Base-by-base conservation (phyloP, 1,140 invertebrate species). In the Argopecten irradians region DNA sequence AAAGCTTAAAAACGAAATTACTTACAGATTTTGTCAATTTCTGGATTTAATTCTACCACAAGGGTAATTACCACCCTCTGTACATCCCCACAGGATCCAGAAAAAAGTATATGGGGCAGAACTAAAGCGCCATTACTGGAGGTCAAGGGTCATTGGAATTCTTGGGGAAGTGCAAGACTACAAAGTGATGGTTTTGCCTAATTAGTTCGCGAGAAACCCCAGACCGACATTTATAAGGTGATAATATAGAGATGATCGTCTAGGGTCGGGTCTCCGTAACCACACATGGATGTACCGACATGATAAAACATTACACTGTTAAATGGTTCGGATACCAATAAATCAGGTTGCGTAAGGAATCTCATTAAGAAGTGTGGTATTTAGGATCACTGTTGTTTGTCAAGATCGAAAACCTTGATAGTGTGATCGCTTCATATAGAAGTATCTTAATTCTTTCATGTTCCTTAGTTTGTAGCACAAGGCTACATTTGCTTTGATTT, bases 91-190 rank as follows among this genome's bases (percentile, higher is more conserved):
- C 55, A 71, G 55, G 55, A 16, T 16, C 13, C 55, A 28, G 55
- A n/a, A n/a, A n/a, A n/a, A n/a, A 71, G 55, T 71, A 71, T n/a
- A 71, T 71, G 55, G 55, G 55, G 55, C 55, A 71, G 55, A 71
- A 71, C 55, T n/a, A 71, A 71, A 71, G 55, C 8, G 55, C 22
- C n/a, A 28, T 71, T 71, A 71, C 55, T 28, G 19, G 22, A 11
- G 55, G 55, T 71, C 55, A 71, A n/a, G 55, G 55, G 1, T 71
- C 55, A 71, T 22, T 3, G 22, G n/a, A 71, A 28, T 71, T 71
- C n/a, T 71, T 5, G 55, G 55, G 55, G 55, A 28, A 11, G 55
- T 71, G 22, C 55, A 71, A 5, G 16, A n/a, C 55, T 71, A 71
- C 55, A 71, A 71, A 71, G 55, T 71, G n/a, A 5, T 71, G 55